A percentile compares a stretch with the other conserved stretches of the same genome.
phyloP scores from a whole-genome alignment of 2,113 vertebrate species.

The Trematocara variabile region DNA sequence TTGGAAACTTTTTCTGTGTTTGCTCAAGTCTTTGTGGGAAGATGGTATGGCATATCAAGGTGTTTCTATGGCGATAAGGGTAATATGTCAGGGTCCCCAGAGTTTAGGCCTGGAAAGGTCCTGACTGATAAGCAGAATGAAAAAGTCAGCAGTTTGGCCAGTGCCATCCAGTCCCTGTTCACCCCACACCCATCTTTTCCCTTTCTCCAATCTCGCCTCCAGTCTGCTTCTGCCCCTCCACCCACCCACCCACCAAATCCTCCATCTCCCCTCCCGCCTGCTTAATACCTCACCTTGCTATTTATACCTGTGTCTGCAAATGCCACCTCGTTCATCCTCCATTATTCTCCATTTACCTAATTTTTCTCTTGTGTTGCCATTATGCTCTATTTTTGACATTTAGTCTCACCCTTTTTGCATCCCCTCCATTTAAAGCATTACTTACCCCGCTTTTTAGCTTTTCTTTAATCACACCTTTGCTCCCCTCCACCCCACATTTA shows the following conservation, averaged over 20 bases:
- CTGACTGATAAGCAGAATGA: slow-evolving; percentile 63
- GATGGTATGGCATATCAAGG: slow-evolving; percentile 55
- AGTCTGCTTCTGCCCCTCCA: neutral
- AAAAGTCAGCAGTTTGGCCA: slow-evolving; percentile 69
- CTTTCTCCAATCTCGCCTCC: slow-evolving; percentile 19
- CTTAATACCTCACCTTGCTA: slow-evolving; percentile 32
- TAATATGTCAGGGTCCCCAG: slow-evolving; percentile 55
- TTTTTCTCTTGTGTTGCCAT: slow-evolving; percentile 34
- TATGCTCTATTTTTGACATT: slow-evolving; percentile 39
- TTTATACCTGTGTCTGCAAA: slow-evolving; percentile 53
- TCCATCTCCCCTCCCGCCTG: slow-evolving; percentile 4
- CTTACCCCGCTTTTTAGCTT: neutral
- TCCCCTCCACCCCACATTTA: neutral
- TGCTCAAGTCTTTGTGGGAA: slow-evolving; percentile 40
- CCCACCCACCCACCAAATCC: neutral
- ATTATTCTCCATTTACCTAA: slow-evolving; percentile 50
- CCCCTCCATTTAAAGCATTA: slow-evolving; percentile 14
- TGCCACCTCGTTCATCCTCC: slow-evolving; percentile 41
- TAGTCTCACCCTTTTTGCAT: slow-evolving; percentile 6
- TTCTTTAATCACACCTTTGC: slow-evolving; percentile 11
- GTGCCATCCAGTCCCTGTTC: slow-evolving; percentile 53
- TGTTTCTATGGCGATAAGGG: slow-evolving; percentile 68
- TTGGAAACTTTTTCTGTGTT: slow-evolving; percentile 54
- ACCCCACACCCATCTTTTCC: neutral
- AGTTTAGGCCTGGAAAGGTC: slow-evolving; percentile 64